Evolutionary conservation across 2,113 vertebrate genomes (phyloP), one percentile per base, ranked within the genome.

Genomic region (Struthio camelus): DNA sequence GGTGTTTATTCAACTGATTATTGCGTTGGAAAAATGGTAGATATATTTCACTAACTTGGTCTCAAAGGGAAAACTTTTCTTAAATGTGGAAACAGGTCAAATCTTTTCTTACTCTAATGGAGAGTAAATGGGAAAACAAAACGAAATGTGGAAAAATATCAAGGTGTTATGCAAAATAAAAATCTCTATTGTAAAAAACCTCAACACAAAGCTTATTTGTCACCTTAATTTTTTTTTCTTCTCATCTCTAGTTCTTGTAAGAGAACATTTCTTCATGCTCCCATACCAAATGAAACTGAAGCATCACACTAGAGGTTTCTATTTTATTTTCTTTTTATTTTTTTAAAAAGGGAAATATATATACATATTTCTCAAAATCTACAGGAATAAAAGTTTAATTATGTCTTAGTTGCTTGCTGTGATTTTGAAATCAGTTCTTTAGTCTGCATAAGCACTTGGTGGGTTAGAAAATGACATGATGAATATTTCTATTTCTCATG

Each of bases 351-450:
- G 30, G 15, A 76, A 85, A 67, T 17, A 58, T 15, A 32, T 76
- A 79, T 94, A 28, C 91, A 92, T 94, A 93, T 71, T 85, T 81
- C 91, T 96, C 73, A 96, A 94, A 97, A 97, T 98, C 97, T 97
- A 53, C 79, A 93, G 92, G 96, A 95, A 97, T 98, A 96, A 96
- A 98, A 97, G 95, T 98, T 98, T 98, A 98, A 98, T 98, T 98
- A 97, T 97, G 90, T 98, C 93, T 96, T 97, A 97, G 97, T 97
- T 97, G 80, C 97, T 98, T 97, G 97, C 97, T 97, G 97, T 97
- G 97, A 98, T 98, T 96, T 98, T 97, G 89, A 98, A 98, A 97
- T 98, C 96, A 96, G 95, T 95, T 92, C 88, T 95, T 94, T 96
- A 97, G 96, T 97, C 96, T 97, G 96, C 97, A 96, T 97, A 97